Evolutionary conservation across 2,113 vertebrate genomes (phyloP).

Genomic region (Zapus hudsonius): DNA sequence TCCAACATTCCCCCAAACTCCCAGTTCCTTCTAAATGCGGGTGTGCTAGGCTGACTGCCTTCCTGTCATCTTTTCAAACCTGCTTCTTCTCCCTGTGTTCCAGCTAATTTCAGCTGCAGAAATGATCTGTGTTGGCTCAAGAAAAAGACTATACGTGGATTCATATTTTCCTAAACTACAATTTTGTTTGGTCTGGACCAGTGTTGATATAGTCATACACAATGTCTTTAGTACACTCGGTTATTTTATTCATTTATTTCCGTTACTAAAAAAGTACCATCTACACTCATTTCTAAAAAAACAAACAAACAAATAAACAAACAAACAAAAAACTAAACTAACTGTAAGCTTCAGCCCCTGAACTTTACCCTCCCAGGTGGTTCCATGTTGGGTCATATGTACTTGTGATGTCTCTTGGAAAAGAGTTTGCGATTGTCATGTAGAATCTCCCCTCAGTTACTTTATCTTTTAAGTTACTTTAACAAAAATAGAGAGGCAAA

Average conservation of each 20-base stretch:
- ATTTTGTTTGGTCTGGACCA: not conserved
- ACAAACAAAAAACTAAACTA: not conserved
- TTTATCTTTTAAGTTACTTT: conserved; percentile 31
- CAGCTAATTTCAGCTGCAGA: not conserved
- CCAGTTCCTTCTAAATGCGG: not conserved
- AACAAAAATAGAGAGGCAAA: not conserved
- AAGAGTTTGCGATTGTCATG: not conserved
- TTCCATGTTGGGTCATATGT: not conserved
- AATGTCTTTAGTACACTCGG: not conserved
- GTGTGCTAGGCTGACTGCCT: not conserved
- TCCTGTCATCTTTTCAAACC: not conserved
- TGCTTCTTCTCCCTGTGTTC: not conserved
- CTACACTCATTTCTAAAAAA: not conserved
- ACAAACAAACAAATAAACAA: not conserved
- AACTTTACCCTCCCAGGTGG: not conserved
- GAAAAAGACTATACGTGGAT: not conserved
- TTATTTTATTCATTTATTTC: not conserved
- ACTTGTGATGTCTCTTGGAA: not conserved
- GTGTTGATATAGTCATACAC: not conserved
- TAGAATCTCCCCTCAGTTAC: not conserved
- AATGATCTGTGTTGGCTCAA: conserved; percentile 1
- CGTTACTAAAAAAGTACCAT: not conserved
- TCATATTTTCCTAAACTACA: not conserved
- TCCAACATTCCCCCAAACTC: not conserved
- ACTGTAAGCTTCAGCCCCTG: not conserved